Conservation (phyloP, 2,113 vertebrate genomes). For the Ammodytes dubius region DNA sequence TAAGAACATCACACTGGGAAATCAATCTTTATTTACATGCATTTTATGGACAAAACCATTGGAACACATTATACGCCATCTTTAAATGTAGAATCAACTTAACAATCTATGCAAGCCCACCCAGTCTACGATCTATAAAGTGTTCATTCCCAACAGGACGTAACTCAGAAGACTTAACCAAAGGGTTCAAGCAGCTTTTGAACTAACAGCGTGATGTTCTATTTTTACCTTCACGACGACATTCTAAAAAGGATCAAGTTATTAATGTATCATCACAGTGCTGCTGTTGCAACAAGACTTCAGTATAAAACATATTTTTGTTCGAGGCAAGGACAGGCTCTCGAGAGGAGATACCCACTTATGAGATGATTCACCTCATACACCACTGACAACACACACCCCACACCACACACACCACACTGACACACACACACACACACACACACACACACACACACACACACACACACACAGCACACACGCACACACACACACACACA, state of each 20-base stretch:
- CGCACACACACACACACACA: not conserved
- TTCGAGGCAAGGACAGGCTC: conserved; percentile 44
- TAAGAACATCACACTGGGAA: not conserved
- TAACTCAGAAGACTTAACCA: conserved; percentile 52
- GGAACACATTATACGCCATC: not conserved
- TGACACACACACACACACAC: conserved; percentile 1
- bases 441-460: conserved; percentile 13
- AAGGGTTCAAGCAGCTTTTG: conserved; percentile 45
- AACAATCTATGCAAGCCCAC: not conserved
- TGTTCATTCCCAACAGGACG: conserved; percentile 17
- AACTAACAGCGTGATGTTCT: conserved; percentile 56
- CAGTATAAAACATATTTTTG: conserved; percentile 45
- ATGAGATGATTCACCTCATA: conserved; percentile 23
- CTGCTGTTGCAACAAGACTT: conserved; percentile 59
- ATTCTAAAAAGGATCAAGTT: conserved; percentile 71
- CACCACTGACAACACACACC: not conserved
- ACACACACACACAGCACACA: conserved; percentile 6
- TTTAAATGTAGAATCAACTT: conserved; percentile 5
- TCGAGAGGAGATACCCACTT: conserved; percentile 54
- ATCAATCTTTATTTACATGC: not conserved
- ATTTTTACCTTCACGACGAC: conserved; percentile 62
- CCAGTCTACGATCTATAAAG: not conserved
- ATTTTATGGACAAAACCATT: not conserved
- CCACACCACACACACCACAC: conserved; percentile 1
- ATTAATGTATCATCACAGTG: conserved; percentile 69